These are phyloP conservation scores for Pheosia tremula DNA, from an alignment of 2,888 invertebrate species.

Conservation along the genomic window DNA sequence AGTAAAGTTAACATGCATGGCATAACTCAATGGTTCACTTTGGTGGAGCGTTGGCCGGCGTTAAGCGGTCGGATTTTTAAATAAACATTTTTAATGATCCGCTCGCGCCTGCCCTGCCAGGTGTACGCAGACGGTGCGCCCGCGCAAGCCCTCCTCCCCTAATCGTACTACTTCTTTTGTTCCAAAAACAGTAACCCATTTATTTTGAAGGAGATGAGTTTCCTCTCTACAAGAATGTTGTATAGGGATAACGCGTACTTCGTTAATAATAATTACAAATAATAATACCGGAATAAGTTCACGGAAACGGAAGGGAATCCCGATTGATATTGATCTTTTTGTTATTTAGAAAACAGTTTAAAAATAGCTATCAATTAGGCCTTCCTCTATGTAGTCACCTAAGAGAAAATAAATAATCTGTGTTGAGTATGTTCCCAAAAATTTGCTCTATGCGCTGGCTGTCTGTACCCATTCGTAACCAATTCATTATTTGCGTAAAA, in stretches of 20 bases:
- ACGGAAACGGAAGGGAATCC: neutral
- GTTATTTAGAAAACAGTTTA: neutral
- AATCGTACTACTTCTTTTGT: conserved; percentile 70
- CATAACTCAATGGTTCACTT: conserved; percentile 52
- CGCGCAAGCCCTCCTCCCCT: conserved; percentile 49
- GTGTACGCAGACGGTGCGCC: conserved; percentile 78
- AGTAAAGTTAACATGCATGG: conserved; percentile 24
- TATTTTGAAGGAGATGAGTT: conserved; percentile 48
- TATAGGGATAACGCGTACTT: neutral
- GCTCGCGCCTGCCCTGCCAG: conserved; percentile 76
- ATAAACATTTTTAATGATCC: conserved; percentile 85
- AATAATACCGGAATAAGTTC: neutral
- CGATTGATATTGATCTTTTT: neutral
- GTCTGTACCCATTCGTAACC: neutral
- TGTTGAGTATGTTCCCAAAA: no score
- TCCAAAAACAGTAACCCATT: conserved; percentile 79
- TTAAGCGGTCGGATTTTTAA: conserved; percentile 84
- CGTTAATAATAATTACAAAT: neutral
- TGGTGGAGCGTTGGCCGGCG: conserved; percentile 54
- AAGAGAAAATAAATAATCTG: no score
- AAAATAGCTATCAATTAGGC: no score
- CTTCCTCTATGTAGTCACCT: no score
- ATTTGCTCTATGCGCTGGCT: no score
- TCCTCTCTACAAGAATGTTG: conserved; percentile 9
- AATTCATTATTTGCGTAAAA: neutral